Base-by-base conservation (phyloP, 2,797 vertebrate genomes). In the Odontamblyopus rebecca region DNA sequence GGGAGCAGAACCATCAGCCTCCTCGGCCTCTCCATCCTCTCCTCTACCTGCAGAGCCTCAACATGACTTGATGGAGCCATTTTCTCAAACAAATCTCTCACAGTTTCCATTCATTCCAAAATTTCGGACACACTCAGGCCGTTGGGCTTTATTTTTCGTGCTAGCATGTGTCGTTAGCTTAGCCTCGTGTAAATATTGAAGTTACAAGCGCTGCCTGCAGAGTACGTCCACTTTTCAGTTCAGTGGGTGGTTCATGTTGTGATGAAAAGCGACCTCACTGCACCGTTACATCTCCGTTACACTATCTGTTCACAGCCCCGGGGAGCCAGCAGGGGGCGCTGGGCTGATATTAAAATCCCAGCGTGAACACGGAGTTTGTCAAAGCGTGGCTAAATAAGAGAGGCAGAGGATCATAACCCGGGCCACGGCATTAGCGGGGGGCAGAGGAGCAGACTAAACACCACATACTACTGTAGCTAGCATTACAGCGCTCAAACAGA, bases 161-260 rank as follows among this genome's bases (percentile, higher is more conserved):
- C 87, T 88, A 88, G 89, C 82, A 86, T 88, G 81, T 88, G 75
- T 78, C 66, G 72, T 73, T 72, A 85, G 80, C 84, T 87, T 85
- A 74, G 74, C 79, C 68, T 68, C 82, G 86, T 82, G 88, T 90
- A 90, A 92, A 93, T 85, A 91, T 91, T 89, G 82, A 72, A 89
- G 74, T 27, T 65, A 64, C 69, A 68, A 59, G 81, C 60, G 60
- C 59, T 73, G 80, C 84, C 85, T 70, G 82, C 78, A 79, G 84
- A 79, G 80, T 83, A 79, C 75, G 51, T 3, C 23, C 71, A 80
- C 73, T 66, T 75, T 30, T 30, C 59, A 61, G 79, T 72, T 59
- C 63, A 65, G 79, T 26, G 54, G 54, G 54, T 56, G 54, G n/a
- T 56, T 56, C 11, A 11, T 26, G 54, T 56, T 56, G 56, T 72